phyloP scores from a whole-genome alignment of 2,888 invertebrate species.

The Nephrotoma guestfalica region DNA sequence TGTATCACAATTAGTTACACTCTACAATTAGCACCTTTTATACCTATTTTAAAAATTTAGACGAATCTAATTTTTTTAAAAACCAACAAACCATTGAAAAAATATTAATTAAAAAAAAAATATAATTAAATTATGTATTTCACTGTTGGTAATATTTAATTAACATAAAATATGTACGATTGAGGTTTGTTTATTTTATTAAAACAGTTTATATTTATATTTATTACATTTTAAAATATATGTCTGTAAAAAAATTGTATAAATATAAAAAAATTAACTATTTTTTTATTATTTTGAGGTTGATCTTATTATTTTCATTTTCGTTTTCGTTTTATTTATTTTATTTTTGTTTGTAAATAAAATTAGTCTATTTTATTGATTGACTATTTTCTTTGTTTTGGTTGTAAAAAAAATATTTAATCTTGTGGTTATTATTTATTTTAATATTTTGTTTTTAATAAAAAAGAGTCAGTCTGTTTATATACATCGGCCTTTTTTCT shows the following conservation, averaged over 20 bases:
- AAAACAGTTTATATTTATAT: background rate
- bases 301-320: background rate
- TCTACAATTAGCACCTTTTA: constrained; percentile 2
- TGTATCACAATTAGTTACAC: constrained; percentile 3
- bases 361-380: background rate
- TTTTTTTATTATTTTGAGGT: background rate
- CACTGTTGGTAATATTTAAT: background rate
- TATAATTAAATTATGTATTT: background rate
- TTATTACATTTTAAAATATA: background rate
- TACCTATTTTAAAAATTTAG: background rate
- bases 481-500: background rate
- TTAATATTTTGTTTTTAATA: background rate
- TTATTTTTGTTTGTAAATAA: background rate
- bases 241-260: background rate
- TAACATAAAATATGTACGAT: background rate
- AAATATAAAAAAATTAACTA: background rate
- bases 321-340: too few species aligned
- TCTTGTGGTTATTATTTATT: background rate
- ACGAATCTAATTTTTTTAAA: background rate
- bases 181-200: background rate
- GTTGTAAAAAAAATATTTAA: background rate
- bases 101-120: background rate
- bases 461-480: background rate
- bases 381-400: background rate
- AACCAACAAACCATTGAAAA: background rate